These are phyloP conservation scores for Cabera pusaria DNA, from an alignment of 2,888 invertebrate species.

Conservation along the genomic window DNA sequence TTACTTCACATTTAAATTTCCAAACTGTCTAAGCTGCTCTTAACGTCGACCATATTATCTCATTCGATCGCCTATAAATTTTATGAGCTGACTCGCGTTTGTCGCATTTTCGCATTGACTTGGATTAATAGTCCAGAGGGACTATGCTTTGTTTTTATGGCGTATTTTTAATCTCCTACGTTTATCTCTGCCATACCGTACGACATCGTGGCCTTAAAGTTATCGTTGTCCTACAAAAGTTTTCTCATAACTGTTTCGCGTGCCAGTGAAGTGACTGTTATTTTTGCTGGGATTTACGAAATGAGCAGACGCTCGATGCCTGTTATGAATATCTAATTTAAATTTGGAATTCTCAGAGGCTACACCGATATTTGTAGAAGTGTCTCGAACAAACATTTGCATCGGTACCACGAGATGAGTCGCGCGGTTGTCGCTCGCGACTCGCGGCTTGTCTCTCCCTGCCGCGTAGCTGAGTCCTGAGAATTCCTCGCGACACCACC, in stretches of 20 bases:
- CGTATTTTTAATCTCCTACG: slow-evolving; percentile 14
- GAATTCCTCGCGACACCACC: slow-evolving; percentile 64
- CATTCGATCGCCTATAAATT: slow-evolving; percentile 83
- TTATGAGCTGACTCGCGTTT: slow-evolving; percentile 80
- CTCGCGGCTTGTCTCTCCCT: too few relatives aligned
- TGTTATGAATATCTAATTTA: slow-evolving; percentile 82
- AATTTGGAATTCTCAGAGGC: slow-evolving; percentile 80
- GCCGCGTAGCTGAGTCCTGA: too few relatives aligned
- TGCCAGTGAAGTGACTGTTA: slow-evolving; percentile 54
- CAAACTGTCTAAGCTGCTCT: slow-evolving; percentile 83
- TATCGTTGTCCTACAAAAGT: slow-evolving; percentile 28
- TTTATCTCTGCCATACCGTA: too few relatives aligned
- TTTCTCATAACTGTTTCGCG: slow-evolving; percentile 46
- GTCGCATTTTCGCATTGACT: slow-evolving; percentile 72
- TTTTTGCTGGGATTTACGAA: slow-evolving; percentile 63
- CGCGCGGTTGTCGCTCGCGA: slow-evolving; percentile 33
- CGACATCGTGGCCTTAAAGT: slow-evolving; percentile 9
- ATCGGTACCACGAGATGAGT: slow-evolving; percentile 58
- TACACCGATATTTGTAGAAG: slow-evolving; percentile 77
- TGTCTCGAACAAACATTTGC: slow-evolving; percentile 68
- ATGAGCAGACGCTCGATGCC: slow-evolving; percentile 66
- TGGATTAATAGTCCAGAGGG: slow-evolving; percentile 71
- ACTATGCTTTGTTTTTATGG: slow-evolving; percentile 59
- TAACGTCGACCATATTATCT: slow-evolving; percentile 83
- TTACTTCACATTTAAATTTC: slow-evolving; percentile 84